A percentile compares a stretch with the other conserved stretches of the same genome.
These are phyloP conservation scores for Thomomys bottae DNA, from an alignment of 2,113 vertebrate genomes.

Conservation along the genomic window DNA sequence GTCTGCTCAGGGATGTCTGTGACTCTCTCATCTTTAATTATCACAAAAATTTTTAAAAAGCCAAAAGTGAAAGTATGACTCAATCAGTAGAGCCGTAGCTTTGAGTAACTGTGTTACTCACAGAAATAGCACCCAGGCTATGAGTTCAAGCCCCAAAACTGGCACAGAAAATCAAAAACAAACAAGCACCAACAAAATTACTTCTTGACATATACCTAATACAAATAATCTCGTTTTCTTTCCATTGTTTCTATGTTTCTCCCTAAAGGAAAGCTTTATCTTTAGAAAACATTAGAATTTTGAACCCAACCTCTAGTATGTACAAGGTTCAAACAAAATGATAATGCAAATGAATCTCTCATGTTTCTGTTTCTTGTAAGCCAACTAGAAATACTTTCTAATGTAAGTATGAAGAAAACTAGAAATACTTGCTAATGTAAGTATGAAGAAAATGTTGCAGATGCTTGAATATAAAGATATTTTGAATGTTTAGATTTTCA, in stretches of 20 bases:
- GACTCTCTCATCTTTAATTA: too few species aligned
- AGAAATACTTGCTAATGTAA: constrained; percentile 29
- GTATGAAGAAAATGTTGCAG: fast-evolving
- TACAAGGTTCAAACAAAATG: constrained; percentile 20
- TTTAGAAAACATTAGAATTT: constrained; percentile 44
- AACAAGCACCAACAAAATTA: too few species aligned
- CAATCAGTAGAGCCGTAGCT: too few species aligned
- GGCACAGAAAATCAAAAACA: too few species aligned
- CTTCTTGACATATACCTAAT: constrained; percentile 50
- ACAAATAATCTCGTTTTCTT: constrained; percentile 49
- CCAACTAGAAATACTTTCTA: constrained; percentile 38
- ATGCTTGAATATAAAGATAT: background rate
- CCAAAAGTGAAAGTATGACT: too few species aligned
- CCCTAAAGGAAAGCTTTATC: background rate
- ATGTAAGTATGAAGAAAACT: background rate
- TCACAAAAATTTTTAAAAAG: too few species aligned
- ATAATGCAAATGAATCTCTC: constrained; percentile 40
- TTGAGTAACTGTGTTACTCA: too few species aligned
- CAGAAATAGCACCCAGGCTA: too few species aligned
- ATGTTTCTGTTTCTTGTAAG: constrained; percentile 15
- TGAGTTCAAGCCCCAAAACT: too few species aligned
- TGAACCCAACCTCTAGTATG: constrained; percentile 38
- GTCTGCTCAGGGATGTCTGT: too few species aligned
- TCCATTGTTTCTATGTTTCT: background rate
- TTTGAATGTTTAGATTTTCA: background rate